Percentiles rank a stretch among this genome's conserved stretches.
Conservation (phyloP, 2,113 vertebrate species). For the Jaculus jaculus region DNA sequence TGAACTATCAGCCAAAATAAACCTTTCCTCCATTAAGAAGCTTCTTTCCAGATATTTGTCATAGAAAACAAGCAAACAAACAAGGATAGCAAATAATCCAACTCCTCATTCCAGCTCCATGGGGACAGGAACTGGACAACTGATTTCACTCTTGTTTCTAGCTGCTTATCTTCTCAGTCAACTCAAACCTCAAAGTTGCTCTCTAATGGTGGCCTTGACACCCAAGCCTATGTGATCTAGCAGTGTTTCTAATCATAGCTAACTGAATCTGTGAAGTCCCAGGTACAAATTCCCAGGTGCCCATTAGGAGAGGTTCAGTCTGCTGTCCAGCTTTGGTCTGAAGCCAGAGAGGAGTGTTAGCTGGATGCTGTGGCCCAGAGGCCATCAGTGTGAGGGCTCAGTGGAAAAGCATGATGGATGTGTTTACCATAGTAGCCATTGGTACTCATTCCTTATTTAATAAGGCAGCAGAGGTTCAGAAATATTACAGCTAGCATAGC, state of each 20-base stretch:
- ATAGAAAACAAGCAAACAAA: no score
- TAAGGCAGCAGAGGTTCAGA: not conserved
- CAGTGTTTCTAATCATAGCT: not conserved
- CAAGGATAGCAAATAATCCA: no score
- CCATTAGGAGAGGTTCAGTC: not conserved
- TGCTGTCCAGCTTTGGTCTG: not conserved
- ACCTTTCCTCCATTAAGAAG: no score
- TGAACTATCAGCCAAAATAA: no score
- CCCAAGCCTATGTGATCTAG: not conserved
- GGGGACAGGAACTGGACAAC: not conserved
- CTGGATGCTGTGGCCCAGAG: not conserved
- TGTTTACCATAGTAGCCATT: not conserved
- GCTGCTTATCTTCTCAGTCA: not conserved
- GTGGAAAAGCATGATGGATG: no score
- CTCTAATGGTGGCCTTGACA: not conserved
- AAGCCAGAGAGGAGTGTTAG: not conserved
- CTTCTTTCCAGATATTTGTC: no score
- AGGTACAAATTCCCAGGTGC: not conserved
- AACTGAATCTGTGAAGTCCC: not conserved
- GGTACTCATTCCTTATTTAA: not conserved
- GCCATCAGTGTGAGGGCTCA: not conserved
- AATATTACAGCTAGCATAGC: not conserved
- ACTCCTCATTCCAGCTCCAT: not conserved
- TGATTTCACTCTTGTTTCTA: not conserved
- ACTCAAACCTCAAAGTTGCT: not conserved